Conservation (phyloP, 1,140 invertebrate genomes). For the Brachionus calyciflorus region DNA sequence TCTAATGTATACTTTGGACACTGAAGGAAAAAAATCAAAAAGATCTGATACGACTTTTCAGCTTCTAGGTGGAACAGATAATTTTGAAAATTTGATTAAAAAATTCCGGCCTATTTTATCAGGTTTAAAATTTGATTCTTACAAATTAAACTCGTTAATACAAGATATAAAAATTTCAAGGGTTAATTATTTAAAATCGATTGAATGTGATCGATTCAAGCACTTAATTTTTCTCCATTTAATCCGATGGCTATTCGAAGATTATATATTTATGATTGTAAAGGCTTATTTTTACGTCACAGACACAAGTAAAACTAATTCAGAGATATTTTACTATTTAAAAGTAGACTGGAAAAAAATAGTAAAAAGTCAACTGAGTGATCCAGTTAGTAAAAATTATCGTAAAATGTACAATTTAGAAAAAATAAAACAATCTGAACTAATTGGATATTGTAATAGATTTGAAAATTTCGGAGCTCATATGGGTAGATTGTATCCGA, state of each 20-base stretch:
- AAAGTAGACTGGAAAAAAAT: slow-evolving; percentile 23
- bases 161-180: slow-evolving; percentile 14
- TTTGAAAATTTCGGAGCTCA: slow-evolving; percentile 12
- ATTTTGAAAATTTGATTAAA: slow-evolving; percentile 30
- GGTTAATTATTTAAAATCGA: slow-evolving; percentile 13
- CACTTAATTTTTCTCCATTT: slow-evolving; percentile 5
- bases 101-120: slow-evolving; percentile 4
- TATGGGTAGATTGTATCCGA: slow-evolving; percentile 25
- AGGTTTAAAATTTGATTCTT: slow-evolving; percentile 32
- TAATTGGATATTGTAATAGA: background rate
- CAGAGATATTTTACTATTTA: slow-evolving; percentile 25
- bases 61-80: slow-evolving; percentile 9
- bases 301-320: slow-evolving; percentile 44
- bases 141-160: slow-evolving; percentile 15
- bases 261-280: slow-evolving; percentile 37
- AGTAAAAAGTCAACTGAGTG: slow-evolving; percentile 23
- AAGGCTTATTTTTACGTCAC: slow-evolving; percentile 24
- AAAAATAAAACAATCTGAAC: slow-evolving; percentile 12
- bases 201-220: slow-evolving; percentile 29
- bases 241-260: slow-evolving; percentile 25
- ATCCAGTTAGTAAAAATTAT: background rate
- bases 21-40: background rate
- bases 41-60: background rate
- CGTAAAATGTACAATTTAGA: slow-evolving; percentile 43
- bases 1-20: background rate